phyloP scores from a whole-genome alignment of 2,113 vertebrate species.

The Turnix velox region DNA sequence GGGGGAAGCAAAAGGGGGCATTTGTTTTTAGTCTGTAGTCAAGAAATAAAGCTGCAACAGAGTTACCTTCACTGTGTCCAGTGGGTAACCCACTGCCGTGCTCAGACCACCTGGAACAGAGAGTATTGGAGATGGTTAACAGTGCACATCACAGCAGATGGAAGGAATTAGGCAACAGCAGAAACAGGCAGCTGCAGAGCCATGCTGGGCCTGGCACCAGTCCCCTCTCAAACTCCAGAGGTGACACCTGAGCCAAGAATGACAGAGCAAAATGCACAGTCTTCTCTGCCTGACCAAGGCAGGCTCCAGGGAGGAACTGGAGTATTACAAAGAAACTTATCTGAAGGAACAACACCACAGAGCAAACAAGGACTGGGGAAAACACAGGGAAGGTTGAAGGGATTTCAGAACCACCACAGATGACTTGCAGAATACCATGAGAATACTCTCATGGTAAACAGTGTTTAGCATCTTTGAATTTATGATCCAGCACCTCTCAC shows the following conservation, averaged over 20 bases:
- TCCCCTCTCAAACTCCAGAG: not conserved
- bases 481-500: not conserved
- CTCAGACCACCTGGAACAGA: conserved; percentile 79
- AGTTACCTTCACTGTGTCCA: conserved; percentile 89
- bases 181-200: not conserved
- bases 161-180: not conserved
- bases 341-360: not conserved
- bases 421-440: too few relatives aligned
- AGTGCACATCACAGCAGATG: rapidly evolving
- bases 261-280: not conserved
- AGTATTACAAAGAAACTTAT: rapidly evolving
- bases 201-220: not conserved
- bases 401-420: too few relatives aligned
- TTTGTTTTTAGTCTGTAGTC: not conserved
- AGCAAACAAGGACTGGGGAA: not conserved
- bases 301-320: not conserved
- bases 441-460: not conserved
- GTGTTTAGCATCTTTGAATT: not conserved
- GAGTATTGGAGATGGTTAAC: not conserved
- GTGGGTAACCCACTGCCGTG: conserved; percentile 82
- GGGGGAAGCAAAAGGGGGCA: not conserved
- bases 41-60: not conserved
- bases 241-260: not conserved
- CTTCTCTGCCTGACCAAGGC: not conserved
- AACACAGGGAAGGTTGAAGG: not conserved